A percentile compares a stretch with the other conserved stretches of the same genome.
Evolutionary conservation across 37 sponge, comb jelly and placozoan genomes (phyloP).

Genomic region (Tethya wilhelma): DNA sequence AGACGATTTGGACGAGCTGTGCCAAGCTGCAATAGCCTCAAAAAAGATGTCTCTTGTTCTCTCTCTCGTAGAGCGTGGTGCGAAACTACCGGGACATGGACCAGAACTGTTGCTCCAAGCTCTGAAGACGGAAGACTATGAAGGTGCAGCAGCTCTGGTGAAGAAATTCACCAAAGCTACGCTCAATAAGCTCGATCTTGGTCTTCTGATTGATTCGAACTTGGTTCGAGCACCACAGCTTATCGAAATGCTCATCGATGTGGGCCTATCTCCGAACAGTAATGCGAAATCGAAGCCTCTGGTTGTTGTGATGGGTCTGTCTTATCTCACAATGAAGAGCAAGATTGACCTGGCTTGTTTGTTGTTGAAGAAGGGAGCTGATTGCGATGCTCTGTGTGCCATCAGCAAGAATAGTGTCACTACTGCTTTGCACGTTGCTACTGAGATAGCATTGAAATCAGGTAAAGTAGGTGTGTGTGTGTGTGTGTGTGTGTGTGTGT

Average conservation of each 20-base stretch:
- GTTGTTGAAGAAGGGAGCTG: conserved; percentile 29
- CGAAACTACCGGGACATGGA: background rate
- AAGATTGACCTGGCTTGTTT: conserved; percentile 14
- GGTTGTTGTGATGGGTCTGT: background rate
- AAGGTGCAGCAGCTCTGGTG: background rate
- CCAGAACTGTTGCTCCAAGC: background rate
- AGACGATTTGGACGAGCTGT: conserved; percentile 2
- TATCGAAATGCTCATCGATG: conserved; percentile 10
- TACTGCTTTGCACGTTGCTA: conserved; percentile 66
- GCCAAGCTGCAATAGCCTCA: conserved; percentile 14
- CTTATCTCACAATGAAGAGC: background rate
- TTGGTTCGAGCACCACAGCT: background rate
- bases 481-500: background rate
- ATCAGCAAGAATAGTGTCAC: background rate
- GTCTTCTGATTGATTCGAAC: conserved; percentile 3
- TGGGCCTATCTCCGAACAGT: conserved; percentile 15
- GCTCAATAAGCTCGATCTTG: conserved; percentile 17
- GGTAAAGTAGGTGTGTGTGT: conserved; percentile 14
- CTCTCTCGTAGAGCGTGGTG: conserved; percentile 36
- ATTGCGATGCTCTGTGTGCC: conserved; percentile 18
- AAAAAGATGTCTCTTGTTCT: conserved; percentile 21
- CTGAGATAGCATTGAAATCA: conserved; percentile 51
- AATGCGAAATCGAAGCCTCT: conserved; percentile 20
- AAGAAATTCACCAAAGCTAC: background rate
- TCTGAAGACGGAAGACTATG: conserved; percentile 6